Evolutionary conservation across 2,888 invertebrate genomes (phyloP).

Genomic region (Lycophotia porphyrea): DNA sequence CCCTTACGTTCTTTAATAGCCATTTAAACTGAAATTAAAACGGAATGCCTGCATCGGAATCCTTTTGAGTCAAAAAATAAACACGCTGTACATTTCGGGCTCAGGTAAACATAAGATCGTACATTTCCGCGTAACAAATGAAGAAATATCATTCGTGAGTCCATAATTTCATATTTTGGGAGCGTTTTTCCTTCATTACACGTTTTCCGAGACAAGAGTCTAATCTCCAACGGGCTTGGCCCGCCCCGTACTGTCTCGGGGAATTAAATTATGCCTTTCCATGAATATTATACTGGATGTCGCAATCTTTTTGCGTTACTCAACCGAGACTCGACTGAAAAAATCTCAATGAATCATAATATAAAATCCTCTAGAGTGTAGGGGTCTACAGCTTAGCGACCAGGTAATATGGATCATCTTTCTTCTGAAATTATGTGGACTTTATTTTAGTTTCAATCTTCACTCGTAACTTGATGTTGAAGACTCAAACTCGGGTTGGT

Average conservation of each 20-base stretch:
- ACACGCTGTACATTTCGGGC: constrained; percentile 42
- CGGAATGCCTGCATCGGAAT: constrained; percentile 37
- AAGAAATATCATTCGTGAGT: constrained; percentile 78
- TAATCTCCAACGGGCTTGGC: constrained; percentile 79
- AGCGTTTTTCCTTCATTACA: constrained; percentile 84
- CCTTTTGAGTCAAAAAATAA: constrained; percentile 50
- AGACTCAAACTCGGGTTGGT: constrained; percentile 33
- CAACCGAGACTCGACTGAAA: constrained; percentile 75
- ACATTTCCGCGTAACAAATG: constrained; percentile 70
- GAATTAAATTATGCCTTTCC: constrained; percentile 89
- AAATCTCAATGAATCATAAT: constrained; percentile 80
- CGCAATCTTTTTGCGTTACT: constrained; percentile 84
- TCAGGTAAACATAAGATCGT: constrained; percentile 59
- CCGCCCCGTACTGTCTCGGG: constrained; percentile 78
- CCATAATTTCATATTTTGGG: constrained; percentile 85
- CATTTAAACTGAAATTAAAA: constrained; percentile 63
- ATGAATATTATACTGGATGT: constrained; percentile 88
- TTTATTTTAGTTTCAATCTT: constrained; percentile 57
- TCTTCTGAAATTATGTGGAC: constrained; percentile 38
- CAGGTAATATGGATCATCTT: constrained; percentile 57
- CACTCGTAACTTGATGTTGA: constrained; percentile 47
- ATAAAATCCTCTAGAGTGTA: constrained; percentile 64
- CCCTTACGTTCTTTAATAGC: constrained; percentile 50
- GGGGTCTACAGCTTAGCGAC: constrained; percentile 45
- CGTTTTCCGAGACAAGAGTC: constrained; percentile 83